Conservation (phyloP, 2,888 invertebrate genomes). For the Celastrina argiolus region DNA sequence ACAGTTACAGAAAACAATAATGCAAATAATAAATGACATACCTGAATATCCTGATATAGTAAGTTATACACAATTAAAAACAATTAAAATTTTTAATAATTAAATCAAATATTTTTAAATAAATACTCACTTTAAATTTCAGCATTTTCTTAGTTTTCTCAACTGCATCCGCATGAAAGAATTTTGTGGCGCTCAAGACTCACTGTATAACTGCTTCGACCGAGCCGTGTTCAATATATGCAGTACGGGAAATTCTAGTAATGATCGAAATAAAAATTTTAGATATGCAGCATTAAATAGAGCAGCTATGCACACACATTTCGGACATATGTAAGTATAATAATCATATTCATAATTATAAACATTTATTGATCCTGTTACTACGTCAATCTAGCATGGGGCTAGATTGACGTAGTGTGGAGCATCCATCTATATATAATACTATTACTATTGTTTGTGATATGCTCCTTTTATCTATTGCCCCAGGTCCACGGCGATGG, state of each 20-base stretch:
- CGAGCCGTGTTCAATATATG: conserved; percentile 69
- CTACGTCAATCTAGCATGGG: no score
- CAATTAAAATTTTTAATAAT: no score
- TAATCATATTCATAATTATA: not conserved
- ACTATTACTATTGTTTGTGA: not conserved
- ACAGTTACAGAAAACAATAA: conserved; percentile 85
- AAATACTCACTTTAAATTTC: conserved; percentile 44
- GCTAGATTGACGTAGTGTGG: no score
- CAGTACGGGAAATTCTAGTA: conserved; percentile 63
- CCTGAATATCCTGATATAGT: conserved; percentile 90
- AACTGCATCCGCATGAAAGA: conserved; percentile 93
- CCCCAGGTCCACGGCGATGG: conserved; percentile 84
- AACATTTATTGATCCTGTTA: not conserved
- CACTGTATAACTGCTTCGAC: conserved; percentile 89
- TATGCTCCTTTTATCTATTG: not conserved
- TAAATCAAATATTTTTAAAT: conserved; percentile 20
- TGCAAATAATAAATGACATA: conserved; percentile 84
- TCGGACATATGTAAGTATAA: conserved; percentile 83
- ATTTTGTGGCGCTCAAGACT: conserved; percentile 89
- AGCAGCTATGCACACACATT: conserved; percentile 91
- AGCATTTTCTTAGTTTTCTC: conserved; percentile 94
- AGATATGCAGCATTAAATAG: conserved; percentile 94
- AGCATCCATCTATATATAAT: not conserved
- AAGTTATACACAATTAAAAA: conserved; percentile 59
- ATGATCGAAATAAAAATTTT: conserved; percentile 80